Conservation (phyloP, 2,113 vertebrate species). For the Cygnus atratus region DNA sequence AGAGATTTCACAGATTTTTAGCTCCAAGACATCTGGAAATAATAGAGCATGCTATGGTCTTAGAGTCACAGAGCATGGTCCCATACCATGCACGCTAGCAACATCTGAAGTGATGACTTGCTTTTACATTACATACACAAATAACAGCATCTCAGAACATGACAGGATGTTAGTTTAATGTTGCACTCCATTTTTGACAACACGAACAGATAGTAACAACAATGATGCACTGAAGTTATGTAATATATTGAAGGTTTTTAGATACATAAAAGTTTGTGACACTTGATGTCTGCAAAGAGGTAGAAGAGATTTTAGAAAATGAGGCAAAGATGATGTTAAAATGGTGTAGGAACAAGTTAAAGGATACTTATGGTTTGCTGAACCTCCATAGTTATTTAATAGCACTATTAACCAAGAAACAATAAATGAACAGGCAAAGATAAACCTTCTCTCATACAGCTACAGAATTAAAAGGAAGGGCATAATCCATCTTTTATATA, state of each 20-base stretch:
- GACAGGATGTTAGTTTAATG: not conserved
- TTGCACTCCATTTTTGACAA: not conserved
- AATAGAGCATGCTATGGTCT: not conserved
- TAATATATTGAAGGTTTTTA: not conserved
- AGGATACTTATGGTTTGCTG: not conserved
- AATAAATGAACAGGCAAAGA: not conserved
- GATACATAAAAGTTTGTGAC: not conserved
- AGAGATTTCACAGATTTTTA: slow-evolving; percentile 13
- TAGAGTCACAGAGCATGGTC: not conserved
- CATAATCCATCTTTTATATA: not conserved
- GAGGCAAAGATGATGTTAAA: not conserved
- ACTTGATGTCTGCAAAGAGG: not conserved
- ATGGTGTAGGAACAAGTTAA: not conserved
- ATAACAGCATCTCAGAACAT: not conserved
- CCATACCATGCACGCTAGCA: not conserved
- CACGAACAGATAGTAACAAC: not conserved
- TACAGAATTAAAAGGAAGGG: slow-evolving; percentile 17
- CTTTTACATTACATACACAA: not conserved
- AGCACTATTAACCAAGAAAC: not conserved
- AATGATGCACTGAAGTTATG: not conserved
- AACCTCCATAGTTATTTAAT: not conserved
- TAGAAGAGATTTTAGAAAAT: not conserved
- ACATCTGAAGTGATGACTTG: not conserved
- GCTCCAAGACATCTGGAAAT: slow-evolving; percentile 1
- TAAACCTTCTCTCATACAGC: not conserved